These are phyloP conservation scores for Agonopterix subpropinquella DNA, from an alignment of 2,888 invertebrate species.

Conservation along the genomic window DNA sequence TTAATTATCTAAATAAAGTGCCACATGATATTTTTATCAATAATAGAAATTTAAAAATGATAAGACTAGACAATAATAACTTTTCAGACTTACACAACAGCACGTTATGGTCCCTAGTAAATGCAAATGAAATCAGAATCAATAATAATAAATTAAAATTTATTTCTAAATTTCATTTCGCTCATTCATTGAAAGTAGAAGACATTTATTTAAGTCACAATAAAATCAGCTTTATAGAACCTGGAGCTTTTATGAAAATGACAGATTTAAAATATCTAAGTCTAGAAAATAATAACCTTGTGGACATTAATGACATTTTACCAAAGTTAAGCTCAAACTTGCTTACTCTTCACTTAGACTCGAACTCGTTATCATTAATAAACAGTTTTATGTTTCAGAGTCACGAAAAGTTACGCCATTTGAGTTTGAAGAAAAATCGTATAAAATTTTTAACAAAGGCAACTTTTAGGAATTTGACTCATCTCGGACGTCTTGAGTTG, in stretches of 20 bases:
- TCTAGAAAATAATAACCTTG: constrained; percentile 86
- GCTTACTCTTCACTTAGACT: constrained; percentile 85
- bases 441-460: constrained; percentile 82
- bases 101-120: constrained; percentile 83
- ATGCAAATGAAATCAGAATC: constrained; percentile 85
- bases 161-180: constrained; percentile 85
- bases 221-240: constrained; percentile 85
- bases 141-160: constrained; percentile 88
- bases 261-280: constrained; percentile 88
- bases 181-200: constrained; percentile 82
- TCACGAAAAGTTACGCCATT: constrained; percentile 87
- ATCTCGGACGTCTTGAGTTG: constrained; percentile 84
- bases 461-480: constrained; percentile 83
- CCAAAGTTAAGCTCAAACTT: constrained; percentile 81
- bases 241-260: constrained; percentile 84
- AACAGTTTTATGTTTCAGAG: constrained; percentile 85
- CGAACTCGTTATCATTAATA: constrained; percentile 82
- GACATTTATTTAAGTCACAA: constrained; percentile 93
- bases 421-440: constrained; percentile 88
- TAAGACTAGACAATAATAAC: constrained; percentile 91
- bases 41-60: constrained; percentile 83
- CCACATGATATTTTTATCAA: constrained; percentile 86
- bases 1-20: constrained; percentile 88
- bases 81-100: constrained; percentile 86
- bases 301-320: constrained; percentile 86